Base-by-base conservation (phyloP, 2,797 vertebrate species). In the Sebastes melanostomus region DNA sequence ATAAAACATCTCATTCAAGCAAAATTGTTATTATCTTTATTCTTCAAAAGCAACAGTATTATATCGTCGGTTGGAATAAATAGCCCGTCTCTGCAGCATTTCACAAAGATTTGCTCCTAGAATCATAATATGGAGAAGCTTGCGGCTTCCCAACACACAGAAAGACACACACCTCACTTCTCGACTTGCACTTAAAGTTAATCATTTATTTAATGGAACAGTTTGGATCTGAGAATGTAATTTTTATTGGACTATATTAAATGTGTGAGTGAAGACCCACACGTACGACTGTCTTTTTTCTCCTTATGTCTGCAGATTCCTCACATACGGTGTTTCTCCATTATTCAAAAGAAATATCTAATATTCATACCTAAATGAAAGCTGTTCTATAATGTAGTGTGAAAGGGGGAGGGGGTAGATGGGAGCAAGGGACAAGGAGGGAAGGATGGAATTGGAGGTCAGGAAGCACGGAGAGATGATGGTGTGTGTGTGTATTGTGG, bases 301-400 rank as follows among this genome's bases (percentile, higher is more conserved):
- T 84, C 75, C 78, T 77, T 80, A 87, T 90, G 86, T 90, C 85
- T 85, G 91, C 89, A 91, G 75, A 92, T 91, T 93, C 83, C 85
- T 89, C 91, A 89, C 88, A 92, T 92, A 90, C 32, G 11, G 86
- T 69, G 77, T 72, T 59, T 78, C 76, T 95, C 83, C 74, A 94
- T 95, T 93, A 95, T 95, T 94, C 88, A 95, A 80, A 81, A 75
- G 86, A 72, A 87, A 88, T 85, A 94, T 94, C 90, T 94, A 94
- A 94, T 94, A 94, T 95, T 95, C 93, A 95, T 93, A 92, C 92
- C 90, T 90, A 94, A 93, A 94, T 94, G 94, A 95, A 93, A 93
- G 93, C 90, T 91, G 76, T 90, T 94, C 88, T 70, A 95, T 95
- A 94, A 95, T 95, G 93, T 92, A 95, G 90, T 81, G 86, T 91